Base-by-base conservation (phyloP, 2,888 invertebrate genomes). In the Neoscelio sp. region DNA sequence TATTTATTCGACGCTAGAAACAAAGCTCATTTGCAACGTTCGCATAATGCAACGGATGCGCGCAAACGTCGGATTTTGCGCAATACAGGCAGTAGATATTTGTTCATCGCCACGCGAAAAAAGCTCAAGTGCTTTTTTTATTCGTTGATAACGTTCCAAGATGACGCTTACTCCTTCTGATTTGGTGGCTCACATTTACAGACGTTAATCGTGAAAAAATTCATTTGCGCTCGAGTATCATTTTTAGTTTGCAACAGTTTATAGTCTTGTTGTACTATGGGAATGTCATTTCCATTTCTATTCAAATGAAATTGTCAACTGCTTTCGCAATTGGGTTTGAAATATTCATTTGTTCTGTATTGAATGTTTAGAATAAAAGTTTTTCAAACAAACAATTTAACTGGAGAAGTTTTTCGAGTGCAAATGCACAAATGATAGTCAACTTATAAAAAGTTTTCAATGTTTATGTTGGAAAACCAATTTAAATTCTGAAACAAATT, bases 1-100 rank as follows among this genome's bases (percentile, higher is more conserved):
- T 84, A 85, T 87, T 87, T 87, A 85, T 87, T 85, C 78, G 84
- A 44, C 44, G 70, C 30, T 33, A 42, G 42, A 48, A 62, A 23
- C 46, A 30, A 60, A 42, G 54, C 42, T 70, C 50, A 38, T 46
- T 68, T 58, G 38, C 44, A 54, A 23, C 54, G 15, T 42, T 46
- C 48, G 62, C 38, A 35, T 35, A 46, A 44, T 33, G 44, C 54
- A 44, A 23, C 44, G 67, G 54, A 44, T 68, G 28, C 18, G 70
- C 58, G 26, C 10, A 60, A 58, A 70, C 38, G 28, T 8, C 17
- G 30, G 40, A 10, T 50, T 50, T 52, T n/a, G 42, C 40, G 28
- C 28, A 17, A 62, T 40, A 17, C 42, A 2, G 50, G 7, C n/a
- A 23, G 20, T 17, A 15, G 50, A 30, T 50, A 15, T 28, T 17